Evolutionary conservation across 2,113 vertebrate genomes (phyloP).

Genomic region (Cyprinus carpio): DNA sequence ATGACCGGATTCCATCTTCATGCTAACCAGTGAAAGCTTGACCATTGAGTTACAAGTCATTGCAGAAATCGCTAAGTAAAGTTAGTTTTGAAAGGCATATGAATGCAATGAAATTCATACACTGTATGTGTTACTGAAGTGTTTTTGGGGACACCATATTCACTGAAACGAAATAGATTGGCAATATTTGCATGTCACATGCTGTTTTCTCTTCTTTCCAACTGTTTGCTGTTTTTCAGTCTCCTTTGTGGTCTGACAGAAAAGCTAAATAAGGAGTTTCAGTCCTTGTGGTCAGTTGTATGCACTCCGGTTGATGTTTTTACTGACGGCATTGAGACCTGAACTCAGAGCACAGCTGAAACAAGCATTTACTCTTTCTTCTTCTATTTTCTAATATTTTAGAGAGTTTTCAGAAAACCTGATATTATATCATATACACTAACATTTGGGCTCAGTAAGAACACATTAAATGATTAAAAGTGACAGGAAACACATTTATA

Average conservation of each 20-base stretch:
- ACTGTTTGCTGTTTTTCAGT: conserved; percentile 25
- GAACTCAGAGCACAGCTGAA: conserved; percentile 60
- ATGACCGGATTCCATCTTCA: too few species aligned
- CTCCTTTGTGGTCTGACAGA: conserved; percentile 58
- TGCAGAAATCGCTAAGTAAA: neutral
- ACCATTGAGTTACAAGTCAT: neutral
- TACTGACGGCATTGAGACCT: conserved; percentile 63
- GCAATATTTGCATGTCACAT: neutral
- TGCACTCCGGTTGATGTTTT: conserved; percentile 65
- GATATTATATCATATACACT: too few species aligned
- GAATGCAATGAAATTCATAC: neutral
- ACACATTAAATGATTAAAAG: neutral
- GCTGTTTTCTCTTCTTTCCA: neutral
- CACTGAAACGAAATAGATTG: neutral
- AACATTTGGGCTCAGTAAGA: neutral
- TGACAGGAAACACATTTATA: neutral
- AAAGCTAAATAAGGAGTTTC: conserved; percentile 48
- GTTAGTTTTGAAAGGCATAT: neutral
- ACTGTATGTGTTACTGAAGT: neutral
- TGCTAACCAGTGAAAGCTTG: neutral
- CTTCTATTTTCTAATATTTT: too few species aligned
- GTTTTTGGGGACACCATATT: neutral
- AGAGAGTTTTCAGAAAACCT: neutral
- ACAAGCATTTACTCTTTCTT: conserved; percentile 35
- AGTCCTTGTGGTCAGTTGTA: conserved; percentile 61